These are phyloP conservation scores for Protobothrops mucrosquamatus DNA, from an alignment of 2,113 vertebrate genomes.

Conservation along the genomic window DNA sequence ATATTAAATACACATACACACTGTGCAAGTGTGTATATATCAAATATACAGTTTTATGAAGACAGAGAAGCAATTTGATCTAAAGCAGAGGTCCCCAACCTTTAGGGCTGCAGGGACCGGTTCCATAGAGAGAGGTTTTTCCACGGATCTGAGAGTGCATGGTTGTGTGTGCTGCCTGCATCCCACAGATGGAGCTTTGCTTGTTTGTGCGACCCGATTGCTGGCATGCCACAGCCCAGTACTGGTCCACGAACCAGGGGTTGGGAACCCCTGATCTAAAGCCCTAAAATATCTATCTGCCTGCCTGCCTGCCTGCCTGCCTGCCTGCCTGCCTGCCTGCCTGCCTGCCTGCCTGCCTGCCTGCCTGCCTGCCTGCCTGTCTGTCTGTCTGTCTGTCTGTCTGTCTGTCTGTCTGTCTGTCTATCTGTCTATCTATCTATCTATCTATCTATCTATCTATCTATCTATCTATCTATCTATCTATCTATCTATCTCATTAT, in stretches of 20 bases:
- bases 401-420: too few species aligned
- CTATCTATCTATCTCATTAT: slow-evolving; percentile 3
- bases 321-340: background rate
- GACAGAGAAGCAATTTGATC: background rate
- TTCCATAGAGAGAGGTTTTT: too few species aligned
- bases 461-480: too few species aligned
- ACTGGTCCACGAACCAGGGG: too few species aligned
- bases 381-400: background rate
- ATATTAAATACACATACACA: background rate
- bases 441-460: too few species aligned
- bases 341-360: background rate
- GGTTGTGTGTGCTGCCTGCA: too few species aligned
- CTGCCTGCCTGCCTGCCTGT: background rate
- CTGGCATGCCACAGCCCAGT: too few species aligned
- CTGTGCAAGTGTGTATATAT: background rate
- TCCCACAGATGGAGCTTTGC: too few species aligned
- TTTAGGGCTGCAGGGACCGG: too few species aligned
- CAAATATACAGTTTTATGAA: background rate
- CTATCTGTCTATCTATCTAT: too few species aligned
- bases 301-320: background rate
- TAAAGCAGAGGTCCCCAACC: background rate
- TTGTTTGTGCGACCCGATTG: too few species aligned
- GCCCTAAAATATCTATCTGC: background rate
- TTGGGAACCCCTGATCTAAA: background rate
- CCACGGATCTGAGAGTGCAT: too few species aligned